A percentile compares a stretch with the other conserved stretches of the same genome.
These are phyloP conservation scores for Scaptomyza montana DNA, from an alignment of 1,140 invertebrate genomes.

Conservation along the genomic window DNA sequence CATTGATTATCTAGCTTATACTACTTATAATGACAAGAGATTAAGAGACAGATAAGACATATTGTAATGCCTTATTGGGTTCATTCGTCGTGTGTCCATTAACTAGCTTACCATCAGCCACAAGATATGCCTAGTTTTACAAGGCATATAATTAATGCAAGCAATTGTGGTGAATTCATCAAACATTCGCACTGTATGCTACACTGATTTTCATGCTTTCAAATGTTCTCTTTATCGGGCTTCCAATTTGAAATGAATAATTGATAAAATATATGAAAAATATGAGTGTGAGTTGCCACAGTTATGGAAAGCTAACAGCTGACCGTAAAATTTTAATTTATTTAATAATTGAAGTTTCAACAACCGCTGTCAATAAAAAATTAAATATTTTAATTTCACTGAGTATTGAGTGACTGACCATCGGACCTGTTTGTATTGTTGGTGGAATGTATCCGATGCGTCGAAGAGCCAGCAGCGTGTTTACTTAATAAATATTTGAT, in stretches of 20 bases:
- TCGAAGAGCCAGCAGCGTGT: slow-evolving; percentile 25
- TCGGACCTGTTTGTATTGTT: background rate
- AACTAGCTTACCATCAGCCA: background rate
- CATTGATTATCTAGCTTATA: background rate
- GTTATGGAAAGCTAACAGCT: background rate
- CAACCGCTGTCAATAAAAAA: background rate
- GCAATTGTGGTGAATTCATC: slow-evolving; percentile 40
- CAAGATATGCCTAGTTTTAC: background rate
- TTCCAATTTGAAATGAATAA: slow-evolving; percentile 39
- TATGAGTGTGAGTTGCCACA: background rate
- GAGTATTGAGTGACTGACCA: background rate
- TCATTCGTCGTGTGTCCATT: slow-evolving; percentile 11
- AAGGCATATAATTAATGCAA: slow-evolving; percentile 48
- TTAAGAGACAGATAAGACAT: background rate
- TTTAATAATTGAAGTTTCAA: background rate
- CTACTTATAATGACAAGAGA: background rate
- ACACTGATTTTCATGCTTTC: slow-evolving; percentile 12
- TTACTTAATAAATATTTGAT: slow-evolving; percentile 46
- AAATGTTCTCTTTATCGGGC: slow-evolving; percentile 21
- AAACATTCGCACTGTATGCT: slow-evolving; percentile 48
- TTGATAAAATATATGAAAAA: slow-evolving; percentile 1
- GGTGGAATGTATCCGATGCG: background rate
- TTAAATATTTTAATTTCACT: background rate
- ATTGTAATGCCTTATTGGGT: background rate
- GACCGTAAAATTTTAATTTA: slow-evolving; percentile 11